Conservation (phyloP, 2,113 vertebrate species). For the Brachyistius frenatus region DNA sequence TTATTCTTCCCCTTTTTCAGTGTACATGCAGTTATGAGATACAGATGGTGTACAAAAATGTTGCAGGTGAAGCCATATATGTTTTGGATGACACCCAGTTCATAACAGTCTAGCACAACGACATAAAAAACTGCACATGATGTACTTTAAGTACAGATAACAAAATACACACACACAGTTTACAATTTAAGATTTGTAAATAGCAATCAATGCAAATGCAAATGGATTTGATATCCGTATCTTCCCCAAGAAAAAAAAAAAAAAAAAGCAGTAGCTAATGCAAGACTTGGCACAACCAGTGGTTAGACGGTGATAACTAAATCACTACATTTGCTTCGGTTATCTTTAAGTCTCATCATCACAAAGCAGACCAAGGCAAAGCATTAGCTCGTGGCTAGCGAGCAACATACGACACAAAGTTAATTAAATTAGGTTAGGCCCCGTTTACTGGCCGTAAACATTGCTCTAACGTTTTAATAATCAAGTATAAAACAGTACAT, state of each 20-base stretch:
- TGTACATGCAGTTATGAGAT: background rate
- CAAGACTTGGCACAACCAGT: background rate
- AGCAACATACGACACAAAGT: conserved; percentile 62
- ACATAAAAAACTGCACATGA: background rate
- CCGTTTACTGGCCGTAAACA: conserved; percentile 1
- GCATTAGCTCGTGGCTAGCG: conserved; percentile 48
- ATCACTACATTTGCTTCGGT: background rate
- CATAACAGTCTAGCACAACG: background rate
- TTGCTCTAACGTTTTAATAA: background rate
- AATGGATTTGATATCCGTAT: background rate
- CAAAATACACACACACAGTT: background rate
- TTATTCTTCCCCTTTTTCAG: background rate
- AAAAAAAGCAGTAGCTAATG: background rate
- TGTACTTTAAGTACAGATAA: background rate
- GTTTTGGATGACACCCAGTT: background rate
- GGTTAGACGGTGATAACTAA: background rate
- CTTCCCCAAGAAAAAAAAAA: no score
- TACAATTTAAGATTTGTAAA: background rate
- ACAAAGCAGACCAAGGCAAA: conserved; percentile 49
- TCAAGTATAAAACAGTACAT: background rate
- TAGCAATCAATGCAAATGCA: background rate
- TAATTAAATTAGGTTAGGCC: conserved; percentile 40
- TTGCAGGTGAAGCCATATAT: background rate
- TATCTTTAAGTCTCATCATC: conserved; percentile 37
- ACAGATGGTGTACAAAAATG: background rate